phyloP scores from a whole-genome alignment of 2,888 invertebrate genomes.

The Polymixis lichenea region DNA sequence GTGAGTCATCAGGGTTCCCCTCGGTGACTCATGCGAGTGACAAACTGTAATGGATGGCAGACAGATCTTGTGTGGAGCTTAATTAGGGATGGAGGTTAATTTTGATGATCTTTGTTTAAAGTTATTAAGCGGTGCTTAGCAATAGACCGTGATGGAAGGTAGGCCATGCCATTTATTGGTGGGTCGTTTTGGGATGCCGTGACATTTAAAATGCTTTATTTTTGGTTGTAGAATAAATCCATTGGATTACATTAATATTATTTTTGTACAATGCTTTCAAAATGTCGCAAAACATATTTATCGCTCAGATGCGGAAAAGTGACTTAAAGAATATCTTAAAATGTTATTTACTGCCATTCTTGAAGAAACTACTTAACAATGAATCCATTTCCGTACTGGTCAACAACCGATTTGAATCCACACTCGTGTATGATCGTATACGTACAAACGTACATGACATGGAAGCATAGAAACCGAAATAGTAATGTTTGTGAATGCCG shows the following conservation, averaged over 20 bases:
- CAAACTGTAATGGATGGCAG: conserved; percentile 54
- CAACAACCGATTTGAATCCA: conserved; percentile 29
- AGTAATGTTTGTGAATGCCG: conserved; percentile 63
- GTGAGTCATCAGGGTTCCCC: conserved; percentile 76
- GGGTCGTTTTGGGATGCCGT: not conserved
- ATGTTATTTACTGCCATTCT: not conserved
- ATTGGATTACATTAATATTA: not conserved
- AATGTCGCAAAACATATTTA: not conserved
- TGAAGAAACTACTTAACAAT: conserved; percentile 1
- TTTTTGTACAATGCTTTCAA: not conserved
- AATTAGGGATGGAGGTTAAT: conserved; percentile 23
- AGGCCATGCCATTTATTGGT: not conserved
- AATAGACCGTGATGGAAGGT: not conserved
- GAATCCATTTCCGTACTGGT: conserved; percentile 21
- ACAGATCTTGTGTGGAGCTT: conserved; percentile 33
- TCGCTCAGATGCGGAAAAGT: not conserved
- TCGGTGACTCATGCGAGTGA: conserved; percentile 67
- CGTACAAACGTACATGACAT: conserved; percentile 26
- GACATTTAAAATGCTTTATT: not conserved
- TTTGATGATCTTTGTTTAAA: conserved; percentile 18
- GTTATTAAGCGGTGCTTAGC: not conserved
- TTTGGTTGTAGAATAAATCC: not conserved
- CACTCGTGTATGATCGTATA: conserved; percentile 29
- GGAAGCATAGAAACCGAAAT: conserved; percentile 57
- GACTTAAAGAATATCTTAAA: not conserved